These are phyloP conservation scores for Drosophila erecta DNA, from an alignment of 1,140 invertebrate species.

Conservation along the genomic window DNA sequence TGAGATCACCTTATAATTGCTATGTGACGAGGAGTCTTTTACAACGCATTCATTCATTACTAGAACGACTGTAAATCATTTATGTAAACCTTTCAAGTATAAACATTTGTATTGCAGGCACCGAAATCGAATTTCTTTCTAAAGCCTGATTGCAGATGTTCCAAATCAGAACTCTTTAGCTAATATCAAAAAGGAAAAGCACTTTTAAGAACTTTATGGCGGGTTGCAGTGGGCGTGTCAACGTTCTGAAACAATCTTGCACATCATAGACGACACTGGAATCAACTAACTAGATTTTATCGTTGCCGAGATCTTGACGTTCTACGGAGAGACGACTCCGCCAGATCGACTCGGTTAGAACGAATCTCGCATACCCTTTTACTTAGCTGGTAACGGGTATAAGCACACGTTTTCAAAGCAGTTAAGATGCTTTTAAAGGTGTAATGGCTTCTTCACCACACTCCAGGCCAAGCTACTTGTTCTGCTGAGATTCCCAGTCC, in stretches of 20 bases:
- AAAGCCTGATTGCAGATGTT: too few relatives aligned
- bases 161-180: too few relatives aligned
- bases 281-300: too few relatives aligned
- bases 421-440: neutral
- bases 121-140: constrained; percentile 2
- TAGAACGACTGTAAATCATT: constrained; percentile 33
- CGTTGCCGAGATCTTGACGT: too few relatives aligned
- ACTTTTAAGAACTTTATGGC: neutral
- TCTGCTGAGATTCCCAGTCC: constrained; percentile 15
- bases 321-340: too few relatives aligned
- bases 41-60: constrained; percentile 11
- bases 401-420: too few relatives aligned
- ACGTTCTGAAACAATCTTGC: too few relatives aligned
- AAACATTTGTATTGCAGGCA: constrained; percentile 45
- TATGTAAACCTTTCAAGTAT: constrained; percentile 30
- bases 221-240: neutral
- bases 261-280: too few relatives aligned
- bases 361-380: too few relatives aligned
- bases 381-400: too few relatives aligned
- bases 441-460: neutral
- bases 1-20: constrained; percentile 13
- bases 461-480: constrained; percentile 19
- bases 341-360: too few relatives aligned
- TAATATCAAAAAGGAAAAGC: too few relatives aligned
- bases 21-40: constrained; percentile 4